Conservation (phyloP, 2,797 vertebrate genomes). For the Octomys mimax region DNA sequence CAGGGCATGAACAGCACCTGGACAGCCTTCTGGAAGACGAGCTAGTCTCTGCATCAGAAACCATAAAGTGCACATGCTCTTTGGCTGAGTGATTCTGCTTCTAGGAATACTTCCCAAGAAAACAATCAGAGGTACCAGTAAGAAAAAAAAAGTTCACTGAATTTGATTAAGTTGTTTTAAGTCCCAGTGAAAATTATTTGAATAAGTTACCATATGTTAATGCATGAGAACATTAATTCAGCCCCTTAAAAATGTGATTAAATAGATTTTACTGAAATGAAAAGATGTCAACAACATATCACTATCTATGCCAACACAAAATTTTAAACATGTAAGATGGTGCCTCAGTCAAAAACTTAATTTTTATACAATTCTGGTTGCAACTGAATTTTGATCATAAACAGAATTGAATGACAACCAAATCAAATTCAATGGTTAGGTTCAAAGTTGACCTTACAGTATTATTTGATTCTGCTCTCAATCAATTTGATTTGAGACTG, state of each 20-base stretch:
- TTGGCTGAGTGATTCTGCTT: not conserved
- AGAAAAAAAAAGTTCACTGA: not conserved
- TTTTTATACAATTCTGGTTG: not conserved
- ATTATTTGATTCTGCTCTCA: not conserved
- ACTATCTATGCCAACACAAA: not conserved
- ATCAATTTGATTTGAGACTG: not conserved
- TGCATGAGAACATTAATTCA: constrained; percentile 14
- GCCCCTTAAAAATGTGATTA: not conserved
- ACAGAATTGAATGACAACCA: not conserved
- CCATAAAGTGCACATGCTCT: not conserved
- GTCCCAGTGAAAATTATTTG: not conserved
- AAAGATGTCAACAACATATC: not conserved
- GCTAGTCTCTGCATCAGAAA: not conserved
- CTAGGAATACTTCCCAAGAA: constrained; percentile 41
- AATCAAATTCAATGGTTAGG: not conserved
- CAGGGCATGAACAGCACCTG: not conserved
- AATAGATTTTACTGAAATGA: not conserved
- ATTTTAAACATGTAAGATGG: not conserved
- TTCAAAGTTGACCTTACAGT: not conserved
- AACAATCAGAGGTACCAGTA: not conserved
- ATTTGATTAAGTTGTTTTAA: not conserved
- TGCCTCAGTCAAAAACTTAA: not conserved
- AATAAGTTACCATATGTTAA: not conserved
- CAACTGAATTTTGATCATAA: not conserved
- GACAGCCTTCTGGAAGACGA: not conserved